Conservation (phyloP, 2,113 vertebrate genomes). For the Nycticorax nycticorax region DNA sequence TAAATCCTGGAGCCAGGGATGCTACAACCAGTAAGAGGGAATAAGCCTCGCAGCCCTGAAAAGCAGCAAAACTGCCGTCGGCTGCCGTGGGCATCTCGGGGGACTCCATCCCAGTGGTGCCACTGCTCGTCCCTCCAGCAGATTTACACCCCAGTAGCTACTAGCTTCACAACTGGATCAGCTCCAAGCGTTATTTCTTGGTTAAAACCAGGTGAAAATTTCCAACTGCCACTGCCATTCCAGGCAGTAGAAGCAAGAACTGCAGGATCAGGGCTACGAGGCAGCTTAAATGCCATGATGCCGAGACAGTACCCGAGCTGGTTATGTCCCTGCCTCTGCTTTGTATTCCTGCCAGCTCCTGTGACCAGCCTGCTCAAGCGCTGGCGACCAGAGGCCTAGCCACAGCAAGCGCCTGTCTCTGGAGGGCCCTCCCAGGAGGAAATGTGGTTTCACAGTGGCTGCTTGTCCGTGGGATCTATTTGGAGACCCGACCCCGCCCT, state of each 20-base stretch:
- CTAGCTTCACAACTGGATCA: too few relatives aligned
- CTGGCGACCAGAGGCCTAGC: slow-evolving; percentile 26
- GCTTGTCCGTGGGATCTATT: slow-evolving; percentile 56
- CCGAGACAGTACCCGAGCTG: background rate
- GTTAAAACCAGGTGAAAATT: background rate
- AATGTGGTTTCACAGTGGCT: slow-evolving; percentile 51
- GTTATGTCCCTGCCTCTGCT: background rate
- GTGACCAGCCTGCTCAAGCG: background rate
- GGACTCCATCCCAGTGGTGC: background rate
- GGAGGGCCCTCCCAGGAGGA: slow-evolving; percentile 48
- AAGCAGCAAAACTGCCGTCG: background rate
- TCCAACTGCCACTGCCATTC: background rate
- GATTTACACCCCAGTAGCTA: background rate
- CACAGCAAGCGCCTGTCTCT: background rate
- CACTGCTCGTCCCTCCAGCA: background rate
- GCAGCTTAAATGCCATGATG: background rate
- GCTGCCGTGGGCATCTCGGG: background rate
- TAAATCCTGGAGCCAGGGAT: background rate
- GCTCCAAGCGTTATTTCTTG: background rate
- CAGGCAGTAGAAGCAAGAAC: background rate
- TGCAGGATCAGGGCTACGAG: background rate
- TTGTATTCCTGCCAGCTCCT: background rate
- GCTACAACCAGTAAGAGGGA: fast-evolving
- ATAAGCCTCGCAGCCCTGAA: background rate
- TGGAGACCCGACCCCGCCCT: slow-evolving; percentile 42